Base-by-base conservation (phyloP, 2,113 vertebrate species). In the Indicator maculatus region DNA sequence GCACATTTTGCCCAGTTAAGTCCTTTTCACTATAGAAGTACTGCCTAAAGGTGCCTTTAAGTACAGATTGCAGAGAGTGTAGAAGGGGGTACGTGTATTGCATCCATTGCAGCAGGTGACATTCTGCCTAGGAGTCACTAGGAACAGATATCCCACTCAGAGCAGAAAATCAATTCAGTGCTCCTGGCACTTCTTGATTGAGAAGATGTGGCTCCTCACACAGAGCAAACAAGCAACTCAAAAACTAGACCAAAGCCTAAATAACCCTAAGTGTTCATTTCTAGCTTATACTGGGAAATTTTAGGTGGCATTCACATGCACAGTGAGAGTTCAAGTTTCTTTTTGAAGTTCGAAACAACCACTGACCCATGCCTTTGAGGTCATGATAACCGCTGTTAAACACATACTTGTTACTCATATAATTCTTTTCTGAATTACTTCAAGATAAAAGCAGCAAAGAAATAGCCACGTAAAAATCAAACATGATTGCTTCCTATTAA, bases 371-470 rank as follows among this genome's bases (percentile, higher is more conserved):
- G 86, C 28, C 80, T 95, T 77, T 59, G 41, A 93, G 93, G 79
- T 78, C 19, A 0, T 19, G 61, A 28, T 92, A 95, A 83, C 47
- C 75, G 86, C 61, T 67, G 60, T 33, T 83, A 86, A 77, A 38
- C 30, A 38, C 60, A 53, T 31, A 66, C 65, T 94, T 92, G 88
- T 65, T 81, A 74, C 85, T 70, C 67, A 36, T 10, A 73, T 19
- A 93, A 83, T 83, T 83, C 72, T 78, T 30, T 52, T 59, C 60
- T 69, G 90, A 93, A 94, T 92, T 64, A 83, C 88, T 70, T 60
- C 58, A 80, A 90, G 92, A 91, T 88, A 88, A 96, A 93, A 88
- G 94, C 16, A 86, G 89, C 53, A 6, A 24, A 77, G 83, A 74
- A 88, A 69, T 38, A 95, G 76, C 56, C 72, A 86, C 5, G 2